These are phyloP conservation scores for Ptychodera flava DNA, from an alignment of 35 echinoderm and acorn worm genomes.

Conservation along the genomic window DNA sequence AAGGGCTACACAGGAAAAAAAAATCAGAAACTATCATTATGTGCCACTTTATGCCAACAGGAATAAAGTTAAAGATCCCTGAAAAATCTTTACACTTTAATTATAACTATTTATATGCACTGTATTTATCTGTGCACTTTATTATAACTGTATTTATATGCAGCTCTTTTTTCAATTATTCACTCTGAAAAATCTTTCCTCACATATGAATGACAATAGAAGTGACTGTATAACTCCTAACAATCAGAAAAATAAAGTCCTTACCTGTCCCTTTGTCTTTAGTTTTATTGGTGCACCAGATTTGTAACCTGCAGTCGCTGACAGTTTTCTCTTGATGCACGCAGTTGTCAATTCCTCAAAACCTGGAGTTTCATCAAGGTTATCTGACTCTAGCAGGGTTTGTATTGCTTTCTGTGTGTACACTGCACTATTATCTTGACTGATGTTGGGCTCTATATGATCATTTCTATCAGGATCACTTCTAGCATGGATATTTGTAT, in stretches of 20 bases:
- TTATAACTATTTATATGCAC: not conserved
- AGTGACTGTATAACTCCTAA: not conserved
- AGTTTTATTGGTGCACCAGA: not conserved
- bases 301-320: not conserved
- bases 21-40: not conserved
- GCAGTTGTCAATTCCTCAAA: not conserved
- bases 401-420: not conserved
- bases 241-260: too few relatives aligned
- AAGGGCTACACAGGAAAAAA: not conserved
- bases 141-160: not conserved
- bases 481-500: not conserved
- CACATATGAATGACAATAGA: not conserved
- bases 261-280: not conserved
- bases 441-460: not conserved
- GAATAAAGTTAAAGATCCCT: not conserved
- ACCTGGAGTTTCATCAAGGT: not conserved
- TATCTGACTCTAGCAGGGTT: not conserved
- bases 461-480: not conserved
- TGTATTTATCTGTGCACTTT: not conserved
- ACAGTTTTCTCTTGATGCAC: not conserved
- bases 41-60: not conserved
- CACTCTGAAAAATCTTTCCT: not conserved
- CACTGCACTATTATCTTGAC: not conserved
- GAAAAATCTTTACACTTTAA: not conserved
- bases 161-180: not conserved